Evolutionary conservation across 92 coral and sea anemone species (phyloP).

Genomic region (Heteractis magnifica): DNA sequence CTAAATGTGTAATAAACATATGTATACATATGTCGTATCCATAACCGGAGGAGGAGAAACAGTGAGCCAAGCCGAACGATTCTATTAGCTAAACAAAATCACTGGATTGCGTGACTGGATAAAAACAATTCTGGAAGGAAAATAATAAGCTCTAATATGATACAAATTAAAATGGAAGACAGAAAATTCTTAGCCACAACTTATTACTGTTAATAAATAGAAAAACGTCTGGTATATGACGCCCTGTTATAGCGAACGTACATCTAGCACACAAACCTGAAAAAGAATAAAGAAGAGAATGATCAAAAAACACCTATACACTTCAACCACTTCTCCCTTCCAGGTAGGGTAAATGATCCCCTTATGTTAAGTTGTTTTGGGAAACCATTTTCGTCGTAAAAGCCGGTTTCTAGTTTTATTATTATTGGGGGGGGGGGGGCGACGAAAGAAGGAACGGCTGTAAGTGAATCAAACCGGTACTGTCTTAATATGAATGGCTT

Average conservation of each 20-base stretch:
- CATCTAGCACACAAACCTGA: slow-evolving; percentile 69
- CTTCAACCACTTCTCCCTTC: background rate
- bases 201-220: slow-evolving; percentile 19
- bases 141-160: background rate
- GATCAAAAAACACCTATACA: background rate
- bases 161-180: slow-evolving; percentile 2
- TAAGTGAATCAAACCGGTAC: too few species aligned
- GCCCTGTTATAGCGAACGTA: slow-evolving; percentile 48
- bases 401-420: too few species aligned
- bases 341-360: background rate
- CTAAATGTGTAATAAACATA: too few species aligned
- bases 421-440: too few species aligned
- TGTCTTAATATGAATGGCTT: too few species aligned
- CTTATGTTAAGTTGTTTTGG: too few species aligned
- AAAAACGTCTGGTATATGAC: slow-evolving; percentile 15
- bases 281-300: background rate
- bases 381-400: too few species aligned
- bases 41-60: too few species aligned
- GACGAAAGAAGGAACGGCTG: too few species aligned
- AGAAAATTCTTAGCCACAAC: slow-evolving; percentile 13
- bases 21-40: too few species aligned
- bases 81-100: background rate
- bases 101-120: background rate
- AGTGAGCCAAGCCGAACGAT: background rate
- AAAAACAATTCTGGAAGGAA: background rate